Percentiles rank a stretch among this genome's conserved stretches.
Evolutionary conservation across 1,140 invertebrate genomes (phyloP).

Genomic region (Papilio helenus): DNA sequence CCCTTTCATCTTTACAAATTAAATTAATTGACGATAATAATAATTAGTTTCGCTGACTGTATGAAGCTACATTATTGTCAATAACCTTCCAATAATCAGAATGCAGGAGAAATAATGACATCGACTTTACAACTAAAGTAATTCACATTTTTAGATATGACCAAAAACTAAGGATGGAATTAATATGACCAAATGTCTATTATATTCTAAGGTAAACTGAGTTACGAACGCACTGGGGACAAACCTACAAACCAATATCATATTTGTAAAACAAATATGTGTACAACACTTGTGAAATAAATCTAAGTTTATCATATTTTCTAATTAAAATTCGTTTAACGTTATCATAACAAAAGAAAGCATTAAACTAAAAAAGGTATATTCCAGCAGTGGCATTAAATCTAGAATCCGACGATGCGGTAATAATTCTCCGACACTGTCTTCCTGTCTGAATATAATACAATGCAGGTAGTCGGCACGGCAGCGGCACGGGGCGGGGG

Average conservation of each 20-base stretch:
- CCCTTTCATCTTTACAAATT: slow-evolving; percentile 38
- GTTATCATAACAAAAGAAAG: slow-evolving; percentile 13
- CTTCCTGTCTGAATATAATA: slow-evolving; percentile 37
- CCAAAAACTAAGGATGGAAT: background rate
- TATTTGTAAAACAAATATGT: background rate
- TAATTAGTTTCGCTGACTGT: background rate
- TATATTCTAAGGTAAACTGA: too few relatives aligned
- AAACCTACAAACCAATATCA: too few relatives aligned
- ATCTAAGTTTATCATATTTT: background rate
- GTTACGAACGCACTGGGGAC: too few relatives aligned
- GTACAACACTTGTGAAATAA: background rate
- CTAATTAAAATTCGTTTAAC: background rate
- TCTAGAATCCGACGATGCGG: slow-evolving; percentile 34
- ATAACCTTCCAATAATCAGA: background rate
- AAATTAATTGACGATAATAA: slow-evolving; percentile 33
- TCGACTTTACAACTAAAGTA: background rate
- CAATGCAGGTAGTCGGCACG: slow-evolving; percentile 25
- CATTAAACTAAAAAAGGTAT: background rate
- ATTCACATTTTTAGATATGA: background rate
- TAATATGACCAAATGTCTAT: too few relatives aligned
- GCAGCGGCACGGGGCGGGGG: background rate
- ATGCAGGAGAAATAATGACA: background rate
- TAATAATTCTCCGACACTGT: slow-evolving; percentile 38
- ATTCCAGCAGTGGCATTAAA: slow-evolving; percentile 20
- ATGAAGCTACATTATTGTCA: background rate